Percentiles rank a stretch among this genome's conserved stretches.
These are phyloP conservation scores for Vireo altiloquus DNA, from an alignment of 2,113 vertebrate species.

Conservation along the genomic window DNA sequence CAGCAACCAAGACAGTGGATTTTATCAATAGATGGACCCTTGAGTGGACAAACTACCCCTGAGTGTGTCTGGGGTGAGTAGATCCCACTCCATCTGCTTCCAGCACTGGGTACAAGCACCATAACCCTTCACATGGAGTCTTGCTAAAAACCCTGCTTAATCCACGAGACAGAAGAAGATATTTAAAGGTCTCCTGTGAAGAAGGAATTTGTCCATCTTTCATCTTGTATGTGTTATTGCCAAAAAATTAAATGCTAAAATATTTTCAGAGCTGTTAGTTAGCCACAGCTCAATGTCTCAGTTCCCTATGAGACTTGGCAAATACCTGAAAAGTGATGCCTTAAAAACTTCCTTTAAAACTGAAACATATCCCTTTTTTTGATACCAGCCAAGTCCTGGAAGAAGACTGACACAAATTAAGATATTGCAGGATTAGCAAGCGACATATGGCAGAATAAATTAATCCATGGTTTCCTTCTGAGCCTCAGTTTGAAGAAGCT, in stretches of 20 bases:
- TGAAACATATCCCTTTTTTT: not conserved
- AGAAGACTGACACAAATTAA: not conserved
- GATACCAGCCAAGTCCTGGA: not conserved
- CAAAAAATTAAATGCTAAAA: not conserved
- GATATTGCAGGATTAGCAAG: not conserved
- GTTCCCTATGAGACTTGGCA: not conserved
- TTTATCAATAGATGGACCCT: not conserved
- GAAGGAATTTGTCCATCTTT: not conserved
- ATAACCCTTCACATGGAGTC: not conserved
- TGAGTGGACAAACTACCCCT: not conserved
- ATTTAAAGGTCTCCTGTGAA: not conserved
- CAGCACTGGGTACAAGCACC: not conserved
- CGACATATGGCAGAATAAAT: not conserved
- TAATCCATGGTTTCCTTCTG: not conserved
- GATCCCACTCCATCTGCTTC: not conserved
- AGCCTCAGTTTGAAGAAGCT: not conserved
- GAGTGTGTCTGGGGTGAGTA: fast-evolving
- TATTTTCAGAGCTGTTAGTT: not conserved
- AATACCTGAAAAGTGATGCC: not conserved
- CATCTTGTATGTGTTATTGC: not conserved
- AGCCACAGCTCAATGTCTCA: not conserved
- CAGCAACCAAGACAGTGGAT: not conserved
- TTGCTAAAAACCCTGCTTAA: not conserved
- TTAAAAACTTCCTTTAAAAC: not conserved
- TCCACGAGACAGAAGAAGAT: not conserved